Percentiles rank a stretch among this genome's conserved stretches.
These are phyloP conservation scores for Maniola jurtina DNA, from an alignment of 1,140 invertebrate species.

Conservation along the genomic window DNA sequence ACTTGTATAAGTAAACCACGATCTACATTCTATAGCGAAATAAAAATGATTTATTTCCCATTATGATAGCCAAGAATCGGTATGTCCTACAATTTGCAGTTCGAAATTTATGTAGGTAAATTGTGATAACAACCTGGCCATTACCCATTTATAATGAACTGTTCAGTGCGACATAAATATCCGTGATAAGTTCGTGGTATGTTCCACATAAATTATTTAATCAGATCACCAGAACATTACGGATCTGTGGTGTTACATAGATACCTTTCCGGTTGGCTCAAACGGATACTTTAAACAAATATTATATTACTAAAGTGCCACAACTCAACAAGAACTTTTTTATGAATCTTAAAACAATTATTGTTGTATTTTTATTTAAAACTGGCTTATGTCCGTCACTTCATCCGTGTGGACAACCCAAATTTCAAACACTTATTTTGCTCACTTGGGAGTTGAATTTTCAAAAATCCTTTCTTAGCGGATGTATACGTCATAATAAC, in stretches of 20 bases:
- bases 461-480: too few species aligned
- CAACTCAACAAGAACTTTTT: not conserved
- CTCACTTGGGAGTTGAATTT: too few species aligned
- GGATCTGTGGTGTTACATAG: slow-evolving; percentile 47
- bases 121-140: slow-evolving; percentile 10
- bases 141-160: slow-evolving; percentile 16
- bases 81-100: slow-evolving; percentile 8
- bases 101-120: slow-evolving; percentile 16
- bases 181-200: slow-evolving; percentile 63
- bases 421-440: too few species aligned
- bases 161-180: slow-evolving; percentile 47
- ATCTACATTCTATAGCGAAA: not conserved
- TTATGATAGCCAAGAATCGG: slow-evolving; percentile 2
- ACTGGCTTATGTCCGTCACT: too few species aligned
- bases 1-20: too few species aligned
- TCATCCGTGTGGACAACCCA: too few species aligned
- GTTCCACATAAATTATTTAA: slow-evolving; percentile 69
- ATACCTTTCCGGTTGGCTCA: slow-evolving; percentile 51
- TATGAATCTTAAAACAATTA: too few species aligned
- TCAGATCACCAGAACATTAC: slow-evolving; percentile 56
- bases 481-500: too few species aligned
- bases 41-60: slow-evolving; percentile 5
- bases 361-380: too few species aligned
- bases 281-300: slow-evolving; percentile 40
- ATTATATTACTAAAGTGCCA: not conserved